phyloP scores from a whole-genome alignment of 2,797 vertebrate species.

The Gymnoscopelus microlampas region DNA sequence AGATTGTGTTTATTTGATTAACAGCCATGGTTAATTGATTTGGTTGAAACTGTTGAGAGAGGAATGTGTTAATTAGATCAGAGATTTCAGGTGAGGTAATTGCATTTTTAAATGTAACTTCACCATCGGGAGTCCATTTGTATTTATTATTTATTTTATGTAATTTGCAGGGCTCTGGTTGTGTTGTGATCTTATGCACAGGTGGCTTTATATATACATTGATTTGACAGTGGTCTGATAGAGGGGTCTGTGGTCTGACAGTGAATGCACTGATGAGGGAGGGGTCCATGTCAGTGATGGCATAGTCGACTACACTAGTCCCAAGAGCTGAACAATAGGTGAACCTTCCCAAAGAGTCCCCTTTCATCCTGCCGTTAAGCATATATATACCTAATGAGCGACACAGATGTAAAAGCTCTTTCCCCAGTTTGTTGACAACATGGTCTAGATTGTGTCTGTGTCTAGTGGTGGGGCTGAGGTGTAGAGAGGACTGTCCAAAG shows the following conservation, averaged over 20 bases:
- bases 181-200: too few species aligned
- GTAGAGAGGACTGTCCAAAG: neutral
- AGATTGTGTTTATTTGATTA: neutral
- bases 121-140: neutral
- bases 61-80: neutral
- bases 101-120: neutral
- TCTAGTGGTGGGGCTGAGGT: neutral
- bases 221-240: conserved; percentile 24
- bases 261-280: conserved; percentile 17
- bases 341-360: conserved; percentile 9
- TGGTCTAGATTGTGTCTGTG: conserved; percentile 7
- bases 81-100: neutral
- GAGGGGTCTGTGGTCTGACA: conserved; percentile 7
- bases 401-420: conserved; percentile 16
- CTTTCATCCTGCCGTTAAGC: conserved; percentile 16
- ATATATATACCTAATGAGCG: conserved; percentile 10
- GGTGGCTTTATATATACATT: neutral
- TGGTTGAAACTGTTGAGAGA: neutral
- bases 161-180: neutral
- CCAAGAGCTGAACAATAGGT: conserved; percentile 23
- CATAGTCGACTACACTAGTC: conserved; percentile 24
- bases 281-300: conserved; percentile 24
- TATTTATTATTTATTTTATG: neutral
- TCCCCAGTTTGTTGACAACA: conserved; percentile 12
- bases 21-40: neutral